These are phyloP conservation scores for Gymnorhina tibicen DNA, from an alignment of 2,113 vertebrate genomes.

Conservation along the genomic window DNA sequence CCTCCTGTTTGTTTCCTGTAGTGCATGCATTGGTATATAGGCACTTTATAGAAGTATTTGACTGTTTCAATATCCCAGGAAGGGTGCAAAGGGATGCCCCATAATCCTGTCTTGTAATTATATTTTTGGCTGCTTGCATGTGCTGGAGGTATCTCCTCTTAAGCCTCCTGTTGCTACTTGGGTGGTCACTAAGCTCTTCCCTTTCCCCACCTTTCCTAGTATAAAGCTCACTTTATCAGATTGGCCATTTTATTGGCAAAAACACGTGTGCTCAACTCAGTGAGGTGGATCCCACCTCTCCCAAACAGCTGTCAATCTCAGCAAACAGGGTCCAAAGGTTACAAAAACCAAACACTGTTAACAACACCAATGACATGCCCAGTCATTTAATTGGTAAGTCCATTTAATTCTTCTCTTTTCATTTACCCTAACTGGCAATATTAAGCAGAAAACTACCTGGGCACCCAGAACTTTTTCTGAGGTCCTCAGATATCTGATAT, in stretches of 20 bases:
- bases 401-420: not conserved
- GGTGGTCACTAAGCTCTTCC: not conserved
- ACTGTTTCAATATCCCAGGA: not conserved
- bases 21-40: not conserved
- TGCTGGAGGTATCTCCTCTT: not conserved
- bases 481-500: not conserved
- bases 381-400: not conserved
- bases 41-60: not conserved
- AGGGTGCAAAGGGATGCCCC: not conserved
- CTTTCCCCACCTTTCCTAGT: not conserved
- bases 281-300: not conserved
- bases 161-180: not conserved
- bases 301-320: not conserved
- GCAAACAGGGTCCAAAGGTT: not conserved
- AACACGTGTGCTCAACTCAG: rapidly evolving
- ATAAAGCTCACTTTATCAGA: not conserved
- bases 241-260: not conserved
- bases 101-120: not conserved
- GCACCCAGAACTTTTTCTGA: not conserved
- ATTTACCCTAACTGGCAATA: not conserved
- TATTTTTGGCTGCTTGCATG: not conserved
- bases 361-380: not conserved
- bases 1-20: not conserved
- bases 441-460: not conserved
- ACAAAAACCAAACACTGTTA: not conserved